phyloP scores from a whole-genome alignment of 2,113 vertebrate genomes.

The Thomomys bottae region DNA sequence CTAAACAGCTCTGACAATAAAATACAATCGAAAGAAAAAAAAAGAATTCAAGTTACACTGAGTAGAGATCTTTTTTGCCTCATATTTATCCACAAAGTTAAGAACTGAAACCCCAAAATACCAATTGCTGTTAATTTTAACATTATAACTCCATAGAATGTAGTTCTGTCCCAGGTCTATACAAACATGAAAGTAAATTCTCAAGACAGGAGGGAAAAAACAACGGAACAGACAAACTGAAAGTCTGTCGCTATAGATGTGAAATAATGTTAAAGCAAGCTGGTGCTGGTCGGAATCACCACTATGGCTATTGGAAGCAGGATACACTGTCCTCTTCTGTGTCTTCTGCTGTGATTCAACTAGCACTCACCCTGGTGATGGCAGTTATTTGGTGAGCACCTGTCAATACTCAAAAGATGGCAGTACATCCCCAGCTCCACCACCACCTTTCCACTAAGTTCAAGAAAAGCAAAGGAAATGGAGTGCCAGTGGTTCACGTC shows the following conservation, averaged over 20 bases:
- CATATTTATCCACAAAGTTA: conserved; percentile 10
- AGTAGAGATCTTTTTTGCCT: neutral
- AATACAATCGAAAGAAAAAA: no score
- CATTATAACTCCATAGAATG: conserved; percentile 1
- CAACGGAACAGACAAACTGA: neutral
- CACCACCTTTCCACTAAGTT: neutral
- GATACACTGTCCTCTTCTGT: neutral
- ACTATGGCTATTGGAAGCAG: neutral
- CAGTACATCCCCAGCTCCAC: neutral
- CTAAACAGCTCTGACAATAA: no score
- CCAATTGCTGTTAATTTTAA: neutral
- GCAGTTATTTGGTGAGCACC: neutral
- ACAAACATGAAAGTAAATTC: conserved; percentile 29
- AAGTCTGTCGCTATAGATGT: neutral
- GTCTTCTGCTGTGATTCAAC: conserved; percentile 3
- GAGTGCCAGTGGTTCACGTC: no score
- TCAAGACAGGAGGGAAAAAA: neutral
- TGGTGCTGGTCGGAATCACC: neutral
- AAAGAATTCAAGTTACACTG: conserved; percentile 19
- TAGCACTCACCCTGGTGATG: neutral
- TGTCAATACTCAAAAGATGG: neutral
- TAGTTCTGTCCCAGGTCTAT: neutral
- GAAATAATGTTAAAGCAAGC: neutral
- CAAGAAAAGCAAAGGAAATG: neutral
- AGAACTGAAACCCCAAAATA: neutral